Percentiles rank a stretch among this genome's conserved stretches.
phyloP scores from a whole-genome alignment of 1,140 invertebrate genomes.

The Proctacanthus coquilletti region DNA sequence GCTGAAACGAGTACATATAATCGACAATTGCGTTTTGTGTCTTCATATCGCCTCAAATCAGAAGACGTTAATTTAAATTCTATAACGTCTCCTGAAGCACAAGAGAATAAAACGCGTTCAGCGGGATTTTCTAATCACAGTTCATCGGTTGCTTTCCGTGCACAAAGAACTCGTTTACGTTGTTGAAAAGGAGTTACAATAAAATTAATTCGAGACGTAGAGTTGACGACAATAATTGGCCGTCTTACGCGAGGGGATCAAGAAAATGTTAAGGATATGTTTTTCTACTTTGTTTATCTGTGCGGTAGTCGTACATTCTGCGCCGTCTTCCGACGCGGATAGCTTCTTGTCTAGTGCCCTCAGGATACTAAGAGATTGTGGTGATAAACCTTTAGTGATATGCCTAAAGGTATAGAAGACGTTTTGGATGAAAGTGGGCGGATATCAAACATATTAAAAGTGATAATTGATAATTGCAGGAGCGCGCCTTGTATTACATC shows the following conservation, averaged over 20 bases:
- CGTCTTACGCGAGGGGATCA: neutral
- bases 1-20: no score
- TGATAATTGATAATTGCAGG: conserved; percentile 31
- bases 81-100: conserved; percentile 1
- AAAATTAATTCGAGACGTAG: no score
- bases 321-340: conserved; percentile 15
- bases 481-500: conserved; percentile 47
- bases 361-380: conserved; percentile 47
- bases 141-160: conserved; percentile 32
- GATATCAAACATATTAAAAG: neutral
- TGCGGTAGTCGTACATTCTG: neutral
- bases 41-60: no score
- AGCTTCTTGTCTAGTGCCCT: conserved; percentile 41
- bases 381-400: conserved; percentile 48
- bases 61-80: conserved; percentile 6
- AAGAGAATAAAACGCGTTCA: conserved; percentile 30
- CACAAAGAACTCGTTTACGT: conserved; percentile 8
- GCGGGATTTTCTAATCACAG: conserved; percentile 30
- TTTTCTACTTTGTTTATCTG: neutral
- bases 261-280: neutral
- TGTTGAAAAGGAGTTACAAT: neutral
- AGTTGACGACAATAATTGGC: neutral
- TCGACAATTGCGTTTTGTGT: no score
- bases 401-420: conserved; percentile 46
- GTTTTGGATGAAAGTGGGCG: neutral